Conservation (phyloP, 2,888 invertebrate genomes). For the Ecdyonurus torrentis region DNA sequence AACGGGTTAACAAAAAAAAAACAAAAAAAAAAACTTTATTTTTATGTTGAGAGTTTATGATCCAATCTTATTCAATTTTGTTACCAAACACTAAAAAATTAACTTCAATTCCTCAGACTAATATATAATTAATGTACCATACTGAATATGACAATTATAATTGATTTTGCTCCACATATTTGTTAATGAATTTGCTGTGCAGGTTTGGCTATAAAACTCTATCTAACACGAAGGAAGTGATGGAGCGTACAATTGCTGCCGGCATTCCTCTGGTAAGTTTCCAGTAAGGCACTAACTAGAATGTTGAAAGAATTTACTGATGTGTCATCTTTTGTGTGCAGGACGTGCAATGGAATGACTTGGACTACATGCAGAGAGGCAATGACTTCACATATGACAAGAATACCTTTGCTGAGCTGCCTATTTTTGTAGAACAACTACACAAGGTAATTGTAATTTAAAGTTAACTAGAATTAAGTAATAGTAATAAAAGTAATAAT, state of each 20-base stretch:
- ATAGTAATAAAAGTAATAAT: not conserved
- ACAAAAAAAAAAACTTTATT: too few species aligned
- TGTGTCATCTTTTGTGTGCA: conserved; percentile 19
- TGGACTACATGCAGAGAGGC: conserved; percentile 63
- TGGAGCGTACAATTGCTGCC: conserved; percentile 50
- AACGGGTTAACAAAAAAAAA: too few species aligned
- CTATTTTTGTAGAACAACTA: conserved; percentile 47
- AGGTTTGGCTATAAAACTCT: conserved; percentile 48
- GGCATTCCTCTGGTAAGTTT: conserved; percentile 57
- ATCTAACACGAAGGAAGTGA: conserved; percentile 43
- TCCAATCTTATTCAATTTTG: conserved; percentile 4
- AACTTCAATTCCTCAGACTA: conserved; percentile 1
- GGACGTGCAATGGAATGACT: conserved; percentile 73
- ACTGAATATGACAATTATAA: too few species aligned
- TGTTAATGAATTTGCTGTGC: too few species aligned
- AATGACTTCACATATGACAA: conserved; percentile 65
- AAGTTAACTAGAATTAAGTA: too few species aligned
- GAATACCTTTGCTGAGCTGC: conserved; percentile 41
- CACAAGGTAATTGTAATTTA: conserved; percentile 30
- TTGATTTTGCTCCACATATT: too few species aligned
- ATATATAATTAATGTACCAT: conserved; percentile 11
- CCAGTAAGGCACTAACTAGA: not conserved
- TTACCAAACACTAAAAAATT: conserved; percentile 1
- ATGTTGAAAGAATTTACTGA: conserved; percentile 3
- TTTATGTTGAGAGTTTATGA: not conserved